Evolutionary conservation across 2,797 vertebrate genomes (phyloP), one percentile per base, ranked within the genome.

Genomic region (Hephaestus fuliginosus): DNA sequence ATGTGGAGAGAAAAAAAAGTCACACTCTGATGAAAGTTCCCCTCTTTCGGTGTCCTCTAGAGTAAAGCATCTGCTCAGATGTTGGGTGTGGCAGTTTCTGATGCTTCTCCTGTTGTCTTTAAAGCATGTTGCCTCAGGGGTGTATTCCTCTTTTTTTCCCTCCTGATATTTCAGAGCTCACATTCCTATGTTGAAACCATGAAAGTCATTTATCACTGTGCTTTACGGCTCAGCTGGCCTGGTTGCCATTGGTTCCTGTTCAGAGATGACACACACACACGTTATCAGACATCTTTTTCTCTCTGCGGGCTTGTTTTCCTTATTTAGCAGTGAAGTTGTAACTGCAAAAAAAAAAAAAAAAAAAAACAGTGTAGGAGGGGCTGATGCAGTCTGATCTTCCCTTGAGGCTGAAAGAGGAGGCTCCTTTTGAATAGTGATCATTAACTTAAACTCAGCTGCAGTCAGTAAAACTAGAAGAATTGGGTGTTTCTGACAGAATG

Each of bases 51-150:
- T 66, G 39, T 60, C 58, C 53, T 57, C 52, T 4, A 1, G 51
- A 39, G 72, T 10, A 15, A 49, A 88, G 64, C 80, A 58, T 80
- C 76, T 68, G 79, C 79, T 87, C 83, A 69, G 73, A 85, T 74
- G 75, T 80, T 88, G 90, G 91, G 91, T 82, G 93, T 90, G 90
- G 88, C 70, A 12, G 7, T 56, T 53, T 28, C 76, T 78, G 84
- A 81, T 70, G 65, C 75, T 36, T 58, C 41, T 76, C 46, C 20
- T 55, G 64, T 65, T 44, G 41, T 69, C 56, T 82, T 48, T 53
- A 67, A 70, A 83, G 60, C 49, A 13, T 14, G n/a, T 14, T 13
- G 56, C 86, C 86, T 80, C 64, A 2, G 81, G 86, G 39, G 79
- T 66, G 10, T 12, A 18, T 53, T 65, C 17, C 3, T 8, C 14